A percentile compares a stretch with the other conserved stretches of the same genome.
Conservation (phyloP, 2,113 vertebrate species). For the Nibea albiflora region DNA sequence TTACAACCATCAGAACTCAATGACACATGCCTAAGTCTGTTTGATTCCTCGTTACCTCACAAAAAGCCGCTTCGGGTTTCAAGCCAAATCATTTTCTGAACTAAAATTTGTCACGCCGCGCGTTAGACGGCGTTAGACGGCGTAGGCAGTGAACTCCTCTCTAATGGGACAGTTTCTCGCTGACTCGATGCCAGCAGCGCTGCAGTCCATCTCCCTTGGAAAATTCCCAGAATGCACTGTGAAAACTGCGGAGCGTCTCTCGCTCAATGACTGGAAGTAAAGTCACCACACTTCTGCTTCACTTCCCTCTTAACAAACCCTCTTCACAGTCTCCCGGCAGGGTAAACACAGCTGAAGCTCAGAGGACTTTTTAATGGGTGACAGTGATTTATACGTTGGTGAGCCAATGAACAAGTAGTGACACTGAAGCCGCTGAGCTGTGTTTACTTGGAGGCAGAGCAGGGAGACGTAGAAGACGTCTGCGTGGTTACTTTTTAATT, state of each 20-base stretch:
- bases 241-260: conserved; percentile 26
- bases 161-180: neutral
- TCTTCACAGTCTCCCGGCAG: neutral
- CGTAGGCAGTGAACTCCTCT: conserved; percentile 8
- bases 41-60: too few relatives aligned
- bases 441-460: neutral
- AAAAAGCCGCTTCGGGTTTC: too few relatives aligned
- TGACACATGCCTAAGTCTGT: too few relatives aligned
- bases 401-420: neutral
- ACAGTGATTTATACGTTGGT: neutral
- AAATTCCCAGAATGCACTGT: conserved; percentile 35
- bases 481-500: too few relatives aligned
- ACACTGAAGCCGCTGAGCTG: neutral
- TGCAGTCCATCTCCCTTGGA: conserved; percentile 38
- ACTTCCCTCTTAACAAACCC: neutral
- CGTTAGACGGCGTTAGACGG: too few relatives aligned
- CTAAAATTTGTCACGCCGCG: too few relatives aligned
- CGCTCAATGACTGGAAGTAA: conserved; percentile 46
- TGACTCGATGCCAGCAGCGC: neutral
- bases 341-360: conserved; percentile 11
- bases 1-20: too few relatives aligned
- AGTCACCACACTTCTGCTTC: conserved; percentile 22
- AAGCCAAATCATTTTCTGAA: too few relatives aligned
- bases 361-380: neutral
- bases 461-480: too few relatives aligned